phyloP scores from a whole-genome alignment of 2,113 vertebrate species.

The Gymnocephalus cernua region DNA sequence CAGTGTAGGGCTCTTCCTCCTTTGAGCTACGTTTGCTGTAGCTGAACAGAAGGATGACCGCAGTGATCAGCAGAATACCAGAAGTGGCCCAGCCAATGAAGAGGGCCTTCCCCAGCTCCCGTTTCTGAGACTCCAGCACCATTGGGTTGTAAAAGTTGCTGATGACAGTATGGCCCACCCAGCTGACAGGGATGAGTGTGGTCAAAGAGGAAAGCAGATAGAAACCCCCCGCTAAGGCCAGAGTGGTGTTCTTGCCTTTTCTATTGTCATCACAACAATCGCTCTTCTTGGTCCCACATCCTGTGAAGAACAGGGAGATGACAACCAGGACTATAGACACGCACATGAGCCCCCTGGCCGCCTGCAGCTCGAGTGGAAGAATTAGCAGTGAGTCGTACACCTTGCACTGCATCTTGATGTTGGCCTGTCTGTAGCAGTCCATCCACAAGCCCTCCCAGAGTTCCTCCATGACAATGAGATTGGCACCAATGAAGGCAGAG shows the following conservation, averaged over 20 bases:
- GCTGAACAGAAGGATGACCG: constrained; percentile 74
- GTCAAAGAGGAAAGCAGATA: constrained; percentile 77
- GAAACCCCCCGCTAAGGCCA: constrained; percentile 76
- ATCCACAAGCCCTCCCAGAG: constrained; percentile 96
- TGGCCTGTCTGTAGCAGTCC: constrained; percentile 88
- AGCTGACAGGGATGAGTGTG: constrained; percentile 82
- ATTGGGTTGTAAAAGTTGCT: constrained; percentile 79
- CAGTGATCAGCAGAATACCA: constrained; percentile 74
- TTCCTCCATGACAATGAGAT: constrained; percentile 85
- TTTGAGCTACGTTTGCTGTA: constrained; percentile 63
- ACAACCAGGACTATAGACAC: constrained; percentile 81
- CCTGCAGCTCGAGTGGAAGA: constrained; percentile 86
- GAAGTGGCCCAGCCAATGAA: constrained; percentile 84
- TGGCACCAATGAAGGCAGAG: constrained; percentile 88
- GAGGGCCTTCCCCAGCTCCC: constrained; percentile 82
- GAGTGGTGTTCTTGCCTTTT: constrained; percentile 72
- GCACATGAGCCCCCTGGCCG: constrained; percentile 89
- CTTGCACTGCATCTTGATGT: constrained; percentile 89
- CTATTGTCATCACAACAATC: constrained; percentile 59
- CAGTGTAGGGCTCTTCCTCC: constrained; percentile 38
- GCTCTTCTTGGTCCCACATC: constrained; percentile 77
- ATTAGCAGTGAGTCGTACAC: constrained; percentile 88
- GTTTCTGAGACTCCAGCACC: constrained; percentile 72
- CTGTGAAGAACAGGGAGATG: constrained; percentile 73
- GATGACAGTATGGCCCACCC: constrained; percentile 81